phyloP scores from a whole-genome alignment of 2,113 vertebrate genomes.

The Hystrix cristata region DNA sequence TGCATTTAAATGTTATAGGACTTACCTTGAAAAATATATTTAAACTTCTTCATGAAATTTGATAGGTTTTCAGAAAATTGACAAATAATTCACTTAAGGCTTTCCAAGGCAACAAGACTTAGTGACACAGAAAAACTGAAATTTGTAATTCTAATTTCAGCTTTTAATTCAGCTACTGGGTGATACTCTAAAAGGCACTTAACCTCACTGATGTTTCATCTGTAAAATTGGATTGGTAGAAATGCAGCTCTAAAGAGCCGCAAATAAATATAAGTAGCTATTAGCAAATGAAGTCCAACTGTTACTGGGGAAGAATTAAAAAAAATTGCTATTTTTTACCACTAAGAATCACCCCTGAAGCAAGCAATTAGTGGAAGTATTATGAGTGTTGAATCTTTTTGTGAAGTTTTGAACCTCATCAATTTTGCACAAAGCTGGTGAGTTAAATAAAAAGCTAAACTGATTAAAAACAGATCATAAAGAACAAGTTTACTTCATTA shows the following conservation, averaged over 20 bases:
- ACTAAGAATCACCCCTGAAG: not conserved
- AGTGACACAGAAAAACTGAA: not conserved
- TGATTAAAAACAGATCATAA: conserved; percentile 51
- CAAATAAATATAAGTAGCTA: conserved; percentile 49
- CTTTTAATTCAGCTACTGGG: conserved; percentile 1
- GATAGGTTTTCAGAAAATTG: not conserved
- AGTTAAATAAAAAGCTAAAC: not conserved
- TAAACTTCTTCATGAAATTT: conserved; percentile 32
- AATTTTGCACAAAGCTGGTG: conserved; percentile 12
- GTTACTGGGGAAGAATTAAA: conserved; percentile 31
- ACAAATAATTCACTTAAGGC: not conserved
- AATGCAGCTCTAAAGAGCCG: not conserved
- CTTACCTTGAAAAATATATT: not conserved
- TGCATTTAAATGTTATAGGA: not conserved
- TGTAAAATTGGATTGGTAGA: conserved; percentile 11
- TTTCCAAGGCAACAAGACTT: not conserved
- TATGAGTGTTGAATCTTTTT: not conserved
- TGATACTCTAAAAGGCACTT: conserved; percentile 9
- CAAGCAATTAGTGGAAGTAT: conserved; percentile 10
- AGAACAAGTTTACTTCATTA: conserved; percentile 43
- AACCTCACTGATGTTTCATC: not conserved
- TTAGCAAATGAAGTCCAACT: conserved; percentile 22
- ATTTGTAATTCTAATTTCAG: conserved; percentile 39
- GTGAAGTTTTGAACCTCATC: conserved; percentile 20
- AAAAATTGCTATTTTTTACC: conserved; percentile 36